Evolutionary conservation across 1,140 invertebrate species (phyloP), one percentile per base, ranked within the genome.

Genomic region (Ruditapes philippinarum): DNA sequence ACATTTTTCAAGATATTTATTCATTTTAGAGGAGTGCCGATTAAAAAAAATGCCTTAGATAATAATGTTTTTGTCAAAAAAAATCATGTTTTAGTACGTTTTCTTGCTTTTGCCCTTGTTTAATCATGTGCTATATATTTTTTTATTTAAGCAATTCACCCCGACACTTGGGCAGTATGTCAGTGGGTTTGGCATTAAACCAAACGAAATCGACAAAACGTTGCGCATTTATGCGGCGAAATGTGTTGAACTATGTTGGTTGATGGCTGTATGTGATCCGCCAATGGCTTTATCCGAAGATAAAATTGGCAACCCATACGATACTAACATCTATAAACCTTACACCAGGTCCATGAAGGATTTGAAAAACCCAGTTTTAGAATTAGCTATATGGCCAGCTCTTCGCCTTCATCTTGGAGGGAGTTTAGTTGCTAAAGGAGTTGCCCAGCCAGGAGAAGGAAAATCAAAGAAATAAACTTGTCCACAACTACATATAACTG

Each of bases 241-340:
- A 60, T 54, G 68, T 33, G 51, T 51, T 7, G 80, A 89, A 38
- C 51, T 82, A 7, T 70, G 62, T 11, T 89, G 87, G 87, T 38
- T 62, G 17, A 89, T 89, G 87, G 38, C 60, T 17, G 65, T 89
- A 31, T 68, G 80, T 19, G 87, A 89, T 62, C 87, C 87, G 28
- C 87, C 87, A 38, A 82, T 89, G 87, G 49, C 38, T 17, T 25
- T 89, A 0, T 51, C 65, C 2, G 80, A 73, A 25, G 57, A 42
- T n/a, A 76, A 62, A 38, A 60, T 33, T 14, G 87, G 87, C 0
- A 68, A 57, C 2, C 51, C 38, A 19, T 82, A 83, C 25, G 22
- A 78, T 9, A 22, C 49, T 11, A 31, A 83, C 0, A 5, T 60
- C 5, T 89, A 82, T 79, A 82, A 49, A 54, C 54, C 54, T 22